A percentile compares a stretch with the other conserved stretches of the same genome.
Conservation (phyloP, 2,113 vertebrate genomes). For the Egretta garzetta region DNA sequence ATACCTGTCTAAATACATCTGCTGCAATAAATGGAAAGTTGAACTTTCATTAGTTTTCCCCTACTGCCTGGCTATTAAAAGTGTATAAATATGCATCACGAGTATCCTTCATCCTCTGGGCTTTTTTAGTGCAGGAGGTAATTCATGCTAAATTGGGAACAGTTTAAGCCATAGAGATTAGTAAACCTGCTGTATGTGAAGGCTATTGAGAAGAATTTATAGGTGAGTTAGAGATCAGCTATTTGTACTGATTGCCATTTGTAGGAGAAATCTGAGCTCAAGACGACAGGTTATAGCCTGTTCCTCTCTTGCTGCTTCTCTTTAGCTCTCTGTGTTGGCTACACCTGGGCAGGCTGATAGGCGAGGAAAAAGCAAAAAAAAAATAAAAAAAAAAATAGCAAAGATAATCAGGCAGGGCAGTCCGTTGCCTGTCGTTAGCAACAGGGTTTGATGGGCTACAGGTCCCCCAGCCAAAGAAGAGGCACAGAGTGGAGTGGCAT, state of each 20-base stretch:
- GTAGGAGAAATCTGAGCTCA: background rate
- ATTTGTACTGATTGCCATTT: background rate
- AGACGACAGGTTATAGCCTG: background rate
- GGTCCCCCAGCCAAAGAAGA: accelerated
- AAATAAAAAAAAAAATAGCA: background rate
- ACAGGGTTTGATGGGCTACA: background rate
- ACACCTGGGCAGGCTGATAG: background rate
- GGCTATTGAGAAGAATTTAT: background rate
- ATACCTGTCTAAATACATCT: constrained; percentile 34
- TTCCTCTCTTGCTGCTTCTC: background rate
- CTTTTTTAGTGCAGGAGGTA: background rate
- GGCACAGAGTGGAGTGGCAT: background rate
- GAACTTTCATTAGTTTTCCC: background rate
- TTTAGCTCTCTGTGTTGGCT: background rate
- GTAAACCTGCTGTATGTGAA: background rate
- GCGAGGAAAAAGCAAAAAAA: background rate
- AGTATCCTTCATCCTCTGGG: background rate
- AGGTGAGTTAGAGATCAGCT: background rate
- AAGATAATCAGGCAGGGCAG: background rate
- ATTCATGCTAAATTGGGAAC: background rate
- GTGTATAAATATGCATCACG: background rate
- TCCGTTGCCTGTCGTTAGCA: background rate
- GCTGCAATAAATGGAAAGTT: constrained; percentile 12
- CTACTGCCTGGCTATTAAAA: background rate
- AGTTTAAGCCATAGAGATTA: background rate